Evolutionary conservation across 2,888 invertebrate species (phyloP).

Genomic region (Nemapogon koenigi): DNA sequence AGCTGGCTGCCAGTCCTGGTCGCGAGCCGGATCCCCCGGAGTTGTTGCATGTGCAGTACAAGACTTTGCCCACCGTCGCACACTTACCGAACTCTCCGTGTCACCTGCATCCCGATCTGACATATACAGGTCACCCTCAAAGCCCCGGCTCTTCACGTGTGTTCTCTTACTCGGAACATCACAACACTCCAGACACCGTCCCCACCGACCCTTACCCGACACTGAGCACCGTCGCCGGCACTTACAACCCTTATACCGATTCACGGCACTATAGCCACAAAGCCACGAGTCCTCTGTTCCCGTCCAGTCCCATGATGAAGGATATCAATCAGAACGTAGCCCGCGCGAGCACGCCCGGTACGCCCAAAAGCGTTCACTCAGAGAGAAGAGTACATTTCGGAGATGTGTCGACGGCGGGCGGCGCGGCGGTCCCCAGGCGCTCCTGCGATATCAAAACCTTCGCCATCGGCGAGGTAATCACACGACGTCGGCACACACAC

Average conservation of each 20-base stretch:
- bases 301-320: slow-evolving; percentile 34
- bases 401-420: slow-evolving; percentile 16
- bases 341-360: slow-evolving; percentile 24
- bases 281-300: slow-evolving; percentile 24
- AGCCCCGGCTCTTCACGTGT: not conserved
- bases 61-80: slow-evolving; percentile 47
- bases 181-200: slow-evolving; percentile 53
- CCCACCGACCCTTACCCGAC: slow-evolving; percentile 55
- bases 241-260: slow-evolving; percentile 51
- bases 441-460: slow-evolving; percentile 49
- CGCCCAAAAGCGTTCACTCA: slow-evolving; percentile 44
- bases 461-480: slow-evolving; percentile 61
- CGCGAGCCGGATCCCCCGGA: slow-evolving; percentile 42
- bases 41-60: slow-evolving; percentile 51
- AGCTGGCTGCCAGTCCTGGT: slow-evolving; percentile 41
- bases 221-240: slow-evolving; percentile 54
- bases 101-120: slow-evolving; percentile 46
- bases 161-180: slow-evolving; percentile 25
- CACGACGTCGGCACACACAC: not conserved
- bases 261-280: slow-evolving; percentile 26
- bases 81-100: slow-evolving; percentile 57
- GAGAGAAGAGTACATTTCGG: slow-evolving; percentile 58
- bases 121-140: slow-evolving; percentile 22
- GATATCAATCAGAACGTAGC: slow-evolving; percentile 45
- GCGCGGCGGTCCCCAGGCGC: slow-evolving; percentile 51